These are phyloP conservation scores for Catharus ustulatus DNA, from an alignment of 2,797 vertebrate species.

Conservation along the genomic window DNA sequence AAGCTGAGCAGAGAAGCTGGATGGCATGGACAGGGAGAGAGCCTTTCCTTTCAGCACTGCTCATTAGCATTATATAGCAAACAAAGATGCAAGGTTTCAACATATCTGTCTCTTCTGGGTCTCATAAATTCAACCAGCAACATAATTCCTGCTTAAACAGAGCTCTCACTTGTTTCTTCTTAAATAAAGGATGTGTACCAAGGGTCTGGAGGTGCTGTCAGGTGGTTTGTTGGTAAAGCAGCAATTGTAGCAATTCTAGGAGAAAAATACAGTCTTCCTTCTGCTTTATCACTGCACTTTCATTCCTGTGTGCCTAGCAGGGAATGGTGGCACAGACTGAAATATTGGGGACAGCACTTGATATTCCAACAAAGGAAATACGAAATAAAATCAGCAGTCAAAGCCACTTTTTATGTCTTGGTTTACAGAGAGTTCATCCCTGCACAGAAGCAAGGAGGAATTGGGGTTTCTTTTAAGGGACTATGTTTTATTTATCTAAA, in stretches of 20 bases:
- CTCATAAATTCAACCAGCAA: neutral
- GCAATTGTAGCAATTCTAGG: neutral
- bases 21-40: constrained; percentile 24
- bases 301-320: neutral
- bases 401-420: neutral
- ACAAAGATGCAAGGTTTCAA: neutral
- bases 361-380: neutral
- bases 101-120: neutral
- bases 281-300: neutral
- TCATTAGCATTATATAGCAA: constrained; percentile 5
- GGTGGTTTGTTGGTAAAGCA: neutral
- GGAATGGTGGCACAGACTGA: neutral
- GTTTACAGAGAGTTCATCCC: neutral
- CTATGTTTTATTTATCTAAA: constrained; percentile 18
- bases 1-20: constrained; percentile 47
- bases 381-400: neutral
- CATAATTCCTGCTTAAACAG: neutral
- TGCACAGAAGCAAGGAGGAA: neutral
- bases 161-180: neutral
- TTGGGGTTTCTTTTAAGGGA: neutral
- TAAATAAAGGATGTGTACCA: neutral
- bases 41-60: constrained; percentile 28
- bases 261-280: neutral
- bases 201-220: neutral
- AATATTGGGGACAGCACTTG: neutral